A percentile compares a stretch with the other conserved stretches of the same genome.
Conservation (phyloP, 2,797 vertebrate genomes). For the Taenioides sp. region DNA sequence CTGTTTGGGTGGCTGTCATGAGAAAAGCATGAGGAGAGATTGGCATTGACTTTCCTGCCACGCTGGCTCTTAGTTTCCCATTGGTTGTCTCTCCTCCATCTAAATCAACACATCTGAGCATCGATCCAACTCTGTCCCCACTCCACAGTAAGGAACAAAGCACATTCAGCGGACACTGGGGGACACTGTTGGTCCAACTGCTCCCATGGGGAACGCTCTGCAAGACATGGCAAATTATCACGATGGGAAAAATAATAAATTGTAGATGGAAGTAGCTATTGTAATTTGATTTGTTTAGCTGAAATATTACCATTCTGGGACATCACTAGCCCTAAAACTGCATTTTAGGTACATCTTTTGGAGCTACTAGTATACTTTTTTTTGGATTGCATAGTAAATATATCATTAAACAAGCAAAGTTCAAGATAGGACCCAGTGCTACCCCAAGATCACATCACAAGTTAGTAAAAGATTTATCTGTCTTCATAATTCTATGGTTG, state of each 20-base stretch:
- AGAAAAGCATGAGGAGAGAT: conserved; percentile 36
- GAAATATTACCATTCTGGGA: background rate
- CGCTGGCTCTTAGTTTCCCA: conserved; percentile 39
- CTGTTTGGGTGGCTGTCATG: conserved; percentile 47
- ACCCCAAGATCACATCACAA: background rate
- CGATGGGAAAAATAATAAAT: background rate
- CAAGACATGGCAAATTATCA: background rate
- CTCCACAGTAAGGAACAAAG: conserved; percentile 50
- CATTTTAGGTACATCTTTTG: background rate
- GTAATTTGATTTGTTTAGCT: background rate
- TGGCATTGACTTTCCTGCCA: conserved; percentile 60
- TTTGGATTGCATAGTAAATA: no score
- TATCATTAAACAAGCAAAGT: background rate
- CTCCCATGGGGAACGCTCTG: conserved; percentile 13
- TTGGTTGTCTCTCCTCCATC: conserved; percentile 48
- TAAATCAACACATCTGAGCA: conserved; percentile 56
- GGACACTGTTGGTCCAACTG: conserved; percentile 29
- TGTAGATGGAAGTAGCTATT: background rate
- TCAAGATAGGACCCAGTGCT: background rate
- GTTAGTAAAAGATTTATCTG: no score
- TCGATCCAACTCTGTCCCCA: conserved; percentile 36
- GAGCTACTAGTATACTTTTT: background rate
- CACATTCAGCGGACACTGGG: conserved; percentile 30
- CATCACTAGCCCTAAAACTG: background rate
- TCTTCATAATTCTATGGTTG: background rate